Conservation (phyloP, 2,113 vertebrate genomes). For the Onychostruthus taczanowskii region DNA sequence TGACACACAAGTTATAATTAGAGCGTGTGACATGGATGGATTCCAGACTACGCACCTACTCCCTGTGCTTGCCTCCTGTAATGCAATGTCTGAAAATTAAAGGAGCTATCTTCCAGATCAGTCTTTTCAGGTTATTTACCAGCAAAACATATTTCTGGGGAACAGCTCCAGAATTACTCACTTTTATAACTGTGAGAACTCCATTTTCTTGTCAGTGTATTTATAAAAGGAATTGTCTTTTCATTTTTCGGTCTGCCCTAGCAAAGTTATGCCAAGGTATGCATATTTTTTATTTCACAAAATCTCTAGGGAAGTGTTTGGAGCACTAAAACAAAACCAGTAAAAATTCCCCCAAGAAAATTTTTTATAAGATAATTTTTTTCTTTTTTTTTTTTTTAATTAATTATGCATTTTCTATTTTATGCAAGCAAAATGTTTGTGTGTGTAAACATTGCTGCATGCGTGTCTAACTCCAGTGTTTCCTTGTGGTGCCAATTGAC, state of each 20-base stretch:
- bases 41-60: not conserved
- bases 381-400: no score
- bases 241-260: not conserved
- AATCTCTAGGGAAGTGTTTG: not conserved
- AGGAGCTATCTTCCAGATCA: not conserved
- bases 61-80: not conserved
- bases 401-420: not conserved
- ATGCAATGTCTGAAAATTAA: not conserved
- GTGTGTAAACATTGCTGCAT: not conserved
- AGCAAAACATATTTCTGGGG: not conserved
- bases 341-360: not conserved
- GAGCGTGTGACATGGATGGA: not conserved
- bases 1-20: constrained; percentile 13
- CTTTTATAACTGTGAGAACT: not conserved
- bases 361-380: not conserved
- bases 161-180: not conserved
- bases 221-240: not conserved
- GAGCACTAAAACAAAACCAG: not conserved
- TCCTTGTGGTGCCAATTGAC: not conserved
- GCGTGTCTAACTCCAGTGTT: fast-evolving
- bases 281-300: not conserved
- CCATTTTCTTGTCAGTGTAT: not conserved
- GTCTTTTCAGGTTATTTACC: not conserved
- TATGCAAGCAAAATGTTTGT: not conserved
- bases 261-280: fast-evolving